Evolutionary conservation across 2,113 vertebrate species (phyloP), one percentile per base, ranked within the genome.

Genomic region (Tupaia chinensis): DNA sequence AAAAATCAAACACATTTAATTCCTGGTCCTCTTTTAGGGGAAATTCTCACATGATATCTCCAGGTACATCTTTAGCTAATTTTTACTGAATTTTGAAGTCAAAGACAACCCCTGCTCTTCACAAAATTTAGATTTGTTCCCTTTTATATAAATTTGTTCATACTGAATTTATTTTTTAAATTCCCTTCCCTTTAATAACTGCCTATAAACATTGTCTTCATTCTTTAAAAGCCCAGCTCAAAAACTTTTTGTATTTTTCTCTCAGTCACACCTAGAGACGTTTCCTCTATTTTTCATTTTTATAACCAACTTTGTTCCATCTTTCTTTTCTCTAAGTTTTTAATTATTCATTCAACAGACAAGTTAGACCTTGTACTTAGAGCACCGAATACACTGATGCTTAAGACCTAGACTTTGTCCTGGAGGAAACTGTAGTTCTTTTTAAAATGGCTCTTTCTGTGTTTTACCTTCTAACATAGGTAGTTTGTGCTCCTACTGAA

Each of bases 81-180:
- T 27, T 54, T n/a, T 44, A 44, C 44, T 44, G 77, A 77, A 60
- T 70, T 87, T 78, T 90, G 15, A 3, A 32, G 9, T 83, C 25
- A 89, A n/a, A 72, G n/a, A 12, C 65, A 1, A 3, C 91, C 1
- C 58, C 3, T 68, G 5, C 8, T 91, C 12, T 82, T 89, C 32
- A 58, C 0, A 69, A 29, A 82, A 89, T 32, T 72, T 77, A 89
- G 20, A 17, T 73, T 72, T 95, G 2, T 25, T 54, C 61, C 32
- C 19, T n/a, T 78, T 12, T n/a, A 69, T 86, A 69, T 66, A 9
- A 77, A 74, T 80, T 72, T 68, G 3, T 3, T 93, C 16, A 27
- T 66, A 32, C 23, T 53, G n/a, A 90, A 88, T 93, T 32, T 79
- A 17, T 69, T 89, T 77, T 53, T 87, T 91, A 91, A 94, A n/a